phyloP scores from a whole-genome alignment of 2,797 vertebrate genomes.

The Hippoglossus hippoglossus region DNA sequence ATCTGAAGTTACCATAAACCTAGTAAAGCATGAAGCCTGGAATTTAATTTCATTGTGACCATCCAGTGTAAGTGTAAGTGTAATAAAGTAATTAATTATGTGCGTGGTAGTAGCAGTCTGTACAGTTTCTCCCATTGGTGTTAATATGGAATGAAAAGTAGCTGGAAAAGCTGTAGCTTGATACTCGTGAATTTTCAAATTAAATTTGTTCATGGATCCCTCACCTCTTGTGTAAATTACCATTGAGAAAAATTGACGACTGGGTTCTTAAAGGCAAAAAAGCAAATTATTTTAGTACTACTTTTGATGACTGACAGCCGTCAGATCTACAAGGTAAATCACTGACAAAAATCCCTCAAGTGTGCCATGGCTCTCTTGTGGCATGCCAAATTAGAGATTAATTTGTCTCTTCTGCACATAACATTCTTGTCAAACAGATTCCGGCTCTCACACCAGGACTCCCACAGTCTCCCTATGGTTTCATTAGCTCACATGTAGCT shows the following conservation, averaged over 20 bases:
- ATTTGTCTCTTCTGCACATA: slow-evolving; percentile 16
- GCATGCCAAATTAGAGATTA: not conserved
- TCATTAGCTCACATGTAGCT: slow-evolving; percentile 66
- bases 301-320: not conserved
- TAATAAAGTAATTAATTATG: too few species aligned
- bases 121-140: too few species aligned
- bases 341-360: slow-evolving; percentile 10
- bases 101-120: too few species aligned
- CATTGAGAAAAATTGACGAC: not conserved
- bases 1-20: not conserved
- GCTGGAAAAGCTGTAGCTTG: too few species aligned
- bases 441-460: slow-evolving; percentile 17
- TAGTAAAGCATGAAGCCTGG: not conserved
- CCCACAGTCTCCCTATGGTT: slow-evolving; percentile 56
- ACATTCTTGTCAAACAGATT: slow-evolving; percentile 32
- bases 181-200: too few species aligned
- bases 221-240: too few species aligned
- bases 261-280: not conserved
- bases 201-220: too few species aligned
- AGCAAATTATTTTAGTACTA: not conserved
- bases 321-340: not conserved
- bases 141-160: too few species aligned
- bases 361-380: slow-evolving; percentile 6
- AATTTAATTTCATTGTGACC: too few species aligned
- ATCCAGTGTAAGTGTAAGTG: not conserved